A percentile compares a stretch with the other conserved stretches of the same genome.
Conservation (phyloP, 2,797 vertebrate genomes). For the Girardinus metallicus region DNA sequence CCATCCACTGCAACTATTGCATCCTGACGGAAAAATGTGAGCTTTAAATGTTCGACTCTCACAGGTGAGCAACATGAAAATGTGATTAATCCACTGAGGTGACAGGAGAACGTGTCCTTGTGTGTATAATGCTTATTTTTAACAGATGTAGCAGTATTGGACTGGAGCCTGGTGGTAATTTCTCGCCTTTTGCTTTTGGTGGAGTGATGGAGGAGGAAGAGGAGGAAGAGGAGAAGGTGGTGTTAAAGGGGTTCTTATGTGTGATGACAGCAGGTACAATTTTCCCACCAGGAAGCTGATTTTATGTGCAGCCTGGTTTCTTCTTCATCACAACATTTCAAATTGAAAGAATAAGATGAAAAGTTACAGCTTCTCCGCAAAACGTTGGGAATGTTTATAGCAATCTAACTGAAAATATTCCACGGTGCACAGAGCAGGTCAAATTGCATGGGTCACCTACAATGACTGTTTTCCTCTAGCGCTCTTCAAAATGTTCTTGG, state of each 20-base stretch:
- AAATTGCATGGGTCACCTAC: background rate
- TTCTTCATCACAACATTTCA: constrained; percentile 9
- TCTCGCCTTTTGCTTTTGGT: constrained; percentile 46
- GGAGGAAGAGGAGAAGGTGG: background rate
- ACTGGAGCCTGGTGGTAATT: constrained; percentile 44
- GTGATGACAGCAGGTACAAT: constrained; percentile 9
- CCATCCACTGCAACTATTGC: background rate
- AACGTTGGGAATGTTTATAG: background rate
- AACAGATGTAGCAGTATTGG: constrained; percentile 15
- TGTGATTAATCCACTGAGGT: background rate
- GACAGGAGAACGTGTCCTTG: constrained; percentile 1
- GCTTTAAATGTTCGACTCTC: background rate
- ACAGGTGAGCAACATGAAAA: background rate
- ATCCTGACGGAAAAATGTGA: background rate
- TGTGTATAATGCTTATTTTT: constrained; percentile 11
- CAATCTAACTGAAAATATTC: background rate
- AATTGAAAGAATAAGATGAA: background rate
- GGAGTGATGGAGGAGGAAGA: background rate
- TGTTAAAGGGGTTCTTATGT: background rate
- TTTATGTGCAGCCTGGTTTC: constrained; percentile 15
- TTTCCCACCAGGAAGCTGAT: constrained; percentile 28
- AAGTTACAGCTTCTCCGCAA: background rate
- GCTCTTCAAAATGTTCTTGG: background rate
- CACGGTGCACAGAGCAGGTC: background rate
- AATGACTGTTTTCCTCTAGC: background rate